These are phyloP conservation scores for Caenorhabditis sp. DNA, from an alignment of 2,888 invertebrate species.

Conservation along the genomic window DNA sequence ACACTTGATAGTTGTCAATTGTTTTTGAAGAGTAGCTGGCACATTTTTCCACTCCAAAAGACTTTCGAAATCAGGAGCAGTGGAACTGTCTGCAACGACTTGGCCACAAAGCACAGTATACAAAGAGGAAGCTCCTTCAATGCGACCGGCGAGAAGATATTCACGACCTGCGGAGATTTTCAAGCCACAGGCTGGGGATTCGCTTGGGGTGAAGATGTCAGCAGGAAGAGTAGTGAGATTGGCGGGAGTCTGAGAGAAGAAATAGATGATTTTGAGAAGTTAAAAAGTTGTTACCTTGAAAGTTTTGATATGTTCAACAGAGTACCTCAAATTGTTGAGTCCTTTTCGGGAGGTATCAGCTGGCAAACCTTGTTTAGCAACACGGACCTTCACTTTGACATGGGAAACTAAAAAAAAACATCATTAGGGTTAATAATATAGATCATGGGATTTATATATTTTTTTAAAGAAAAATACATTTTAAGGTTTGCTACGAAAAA, in stretches of 20 bases:
- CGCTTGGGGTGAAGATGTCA: conserved; percentile 65
- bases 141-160: conserved; percentile 63
- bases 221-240: conserved; percentile 56
- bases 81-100: conserved; percentile 41
- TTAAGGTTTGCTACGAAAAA: no score
- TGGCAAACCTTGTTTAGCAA: conserved; percentile 59
- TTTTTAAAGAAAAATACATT: no score
- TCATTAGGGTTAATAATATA: neutral
- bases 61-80: conserved; percentile 43
- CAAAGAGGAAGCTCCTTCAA: conserved; percentile 32
- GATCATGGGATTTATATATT: neutral
- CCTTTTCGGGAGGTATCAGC: conserved; percentile 50
- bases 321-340: conserved; percentile 62
- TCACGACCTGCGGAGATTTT: conserved; percentile 62
- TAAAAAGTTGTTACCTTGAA: conserved; percentile 52
- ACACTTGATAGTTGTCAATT: conserved; percentile 36
- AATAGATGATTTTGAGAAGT: no score
- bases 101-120: conserved; percentile 52
- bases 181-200: conserved; percentile 66
- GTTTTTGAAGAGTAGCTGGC: neutral
- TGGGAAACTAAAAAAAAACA: conserved; percentile 57
- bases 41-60: conserved; percentile 64
- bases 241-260: conserved; percentile 55
- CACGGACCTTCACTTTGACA: conserved; percentile 56
- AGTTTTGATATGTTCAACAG: conserved; percentile 60